Evolutionary conservation across 2,888 invertebrate genomes (phyloP).

Genomic region (Biston stratarius): DNA sequence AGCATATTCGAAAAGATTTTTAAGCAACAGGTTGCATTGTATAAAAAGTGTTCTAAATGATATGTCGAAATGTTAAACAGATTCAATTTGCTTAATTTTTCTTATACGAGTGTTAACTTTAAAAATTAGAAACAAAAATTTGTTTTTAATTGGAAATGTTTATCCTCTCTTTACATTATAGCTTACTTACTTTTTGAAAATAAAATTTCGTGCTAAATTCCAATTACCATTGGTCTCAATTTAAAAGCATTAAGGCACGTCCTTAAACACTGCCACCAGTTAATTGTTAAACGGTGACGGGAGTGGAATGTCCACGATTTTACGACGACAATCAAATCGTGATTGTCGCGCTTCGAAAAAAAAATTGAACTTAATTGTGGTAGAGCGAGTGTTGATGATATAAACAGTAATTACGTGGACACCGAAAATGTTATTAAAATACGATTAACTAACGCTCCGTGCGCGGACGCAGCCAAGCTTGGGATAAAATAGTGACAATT

Average conservation of each 20-base stretch:
- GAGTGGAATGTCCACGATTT: slow-evolving; percentile 70
- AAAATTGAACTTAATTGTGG: slow-evolving; percentile 80
- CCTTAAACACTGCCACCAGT: slow-evolving; percentile 44
- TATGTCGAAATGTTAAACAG: too few species aligned
- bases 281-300: slow-evolving; percentile 67
- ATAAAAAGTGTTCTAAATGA: too few species aligned
- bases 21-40: too few species aligned
- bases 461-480: slow-evolving; percentile 45
- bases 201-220: slow-evolving; percentile 4
- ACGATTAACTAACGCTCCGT: slow-evolving; percentile 73
- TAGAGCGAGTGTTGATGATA: slow-evolving; percentile 80
- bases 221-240: slow-evolving; percentile 21
- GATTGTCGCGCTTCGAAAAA: slow-evolving; percentile 82
- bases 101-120: too few species aligned
- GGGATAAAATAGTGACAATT: slow-evolving; percentile 49
- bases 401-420: slow-evolving; percentile 81
- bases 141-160: too few species aligned
- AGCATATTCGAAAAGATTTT: too few species aligned
- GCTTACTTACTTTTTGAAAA: not conserved
- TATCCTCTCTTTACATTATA: not conserved
- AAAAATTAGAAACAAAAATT: too few species aligned
- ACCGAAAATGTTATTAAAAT: slow-evolving; percentile 83
- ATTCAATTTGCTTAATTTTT: too few species aligned
- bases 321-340: slow-evolving; percentile 79
- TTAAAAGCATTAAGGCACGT: slow-evolving; percentile 23